Conservation (phyloP, 1,140 invertebrate genomes). For the Conus betulinus region DNA sequence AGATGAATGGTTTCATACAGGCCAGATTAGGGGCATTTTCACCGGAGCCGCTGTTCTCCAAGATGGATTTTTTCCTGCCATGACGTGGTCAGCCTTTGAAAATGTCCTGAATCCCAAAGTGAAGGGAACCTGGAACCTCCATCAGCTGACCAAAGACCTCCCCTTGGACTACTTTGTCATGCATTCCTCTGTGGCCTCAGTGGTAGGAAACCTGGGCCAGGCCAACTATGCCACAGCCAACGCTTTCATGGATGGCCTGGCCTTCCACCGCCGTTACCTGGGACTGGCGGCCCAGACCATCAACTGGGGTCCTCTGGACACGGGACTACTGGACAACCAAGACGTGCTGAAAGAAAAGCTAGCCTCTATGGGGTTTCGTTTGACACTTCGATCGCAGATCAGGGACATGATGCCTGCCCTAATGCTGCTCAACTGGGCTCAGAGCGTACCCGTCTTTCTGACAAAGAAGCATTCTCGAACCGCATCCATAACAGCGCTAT, state of each 20-base stretch:
- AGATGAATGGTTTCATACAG: slow-evolving; percentile 17
- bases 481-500: neutral
- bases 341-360: slow-evolving; percentile 31
- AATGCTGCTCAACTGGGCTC: slow-evolving; percentile 36
- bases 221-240: slow-evolving; percentile 60
- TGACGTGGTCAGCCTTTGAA: slow-evolving; percentile 49
- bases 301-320: slow-evolving; percentile 57
- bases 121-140: slow-evolving; percentile 66
- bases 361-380: slow-evolving; percentile 35
- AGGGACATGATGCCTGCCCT: slow-evolving; percentile 30
- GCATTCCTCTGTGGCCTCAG: slow-evolving; percentile 57
- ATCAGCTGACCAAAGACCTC: slow-evolving; percentile 47
- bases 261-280: slow-evolving; percentile 46
- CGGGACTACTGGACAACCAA: slow-evolving; percentile 48
- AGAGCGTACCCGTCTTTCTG: slow-evolving; percentile 38
- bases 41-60: slow-evolving; percentile 60
- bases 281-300: slow-evolving; percentile 53
- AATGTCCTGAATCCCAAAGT: slow-evolving; percentile 55
- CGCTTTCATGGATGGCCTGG: slow-evolving; percentile 57
- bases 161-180: slow-evolving; percentile 61
- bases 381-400: slow-evolving; percentile 41
- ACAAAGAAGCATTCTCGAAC: slow-evolving; percentile 28
- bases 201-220: slow-evolving; percentile 58
- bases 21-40: slow-evolving; percentile 58
- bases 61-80: slow-evolving; percentile 47